These are phyloP conservation scores for Pipistrellus pygmaeus DNA, from an alignment of 2,797 vertebrate genomes.

Conservation along the genomic window DNA sequence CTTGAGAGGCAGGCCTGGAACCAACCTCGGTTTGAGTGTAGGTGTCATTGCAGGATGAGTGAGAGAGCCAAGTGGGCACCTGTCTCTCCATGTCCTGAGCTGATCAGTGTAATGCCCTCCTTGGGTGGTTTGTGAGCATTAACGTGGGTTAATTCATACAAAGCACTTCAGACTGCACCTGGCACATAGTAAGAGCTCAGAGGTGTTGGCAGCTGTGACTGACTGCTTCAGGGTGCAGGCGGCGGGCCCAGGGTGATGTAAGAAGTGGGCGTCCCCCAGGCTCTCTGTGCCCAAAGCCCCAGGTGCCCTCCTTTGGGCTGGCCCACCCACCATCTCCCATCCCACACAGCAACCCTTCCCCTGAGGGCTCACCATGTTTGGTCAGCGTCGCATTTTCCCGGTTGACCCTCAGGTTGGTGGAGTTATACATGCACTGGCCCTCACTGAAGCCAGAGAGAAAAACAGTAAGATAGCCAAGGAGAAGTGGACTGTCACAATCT, in stretches of 20 bases:
- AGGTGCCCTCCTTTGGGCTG: fast-evolving
- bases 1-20: neutral
- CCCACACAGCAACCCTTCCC: too few relatives aligned
- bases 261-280: fast-evolving
- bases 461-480: neutral
- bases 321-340: fast-evolving
- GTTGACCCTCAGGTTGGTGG: neutral
- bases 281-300: neutral
- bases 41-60: neutral
- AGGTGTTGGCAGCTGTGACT: fast-evolving
- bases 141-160: neutral
- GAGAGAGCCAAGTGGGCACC: fast-evolving
- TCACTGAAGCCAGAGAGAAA: conserved; percentile 54
- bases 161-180: neutral
- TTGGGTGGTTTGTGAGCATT: neutral
- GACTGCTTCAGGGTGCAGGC: neutral
- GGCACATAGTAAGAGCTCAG: too few relatives aligned
- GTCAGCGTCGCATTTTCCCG: neutral
- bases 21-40: neutral
- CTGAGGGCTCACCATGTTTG: conserved; percentile 58
- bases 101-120: too few relatives aligned
- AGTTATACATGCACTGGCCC: conserved; percentile 62
- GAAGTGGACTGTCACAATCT: too few relatives aligned
- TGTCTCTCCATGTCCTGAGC: neutral
- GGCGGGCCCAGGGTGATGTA: fast-evolving